Evolutionary conservation across 2,888 invertebrate genomes (phyloP).

Genomic region (Dromius quadrimaculatus): DNA sequence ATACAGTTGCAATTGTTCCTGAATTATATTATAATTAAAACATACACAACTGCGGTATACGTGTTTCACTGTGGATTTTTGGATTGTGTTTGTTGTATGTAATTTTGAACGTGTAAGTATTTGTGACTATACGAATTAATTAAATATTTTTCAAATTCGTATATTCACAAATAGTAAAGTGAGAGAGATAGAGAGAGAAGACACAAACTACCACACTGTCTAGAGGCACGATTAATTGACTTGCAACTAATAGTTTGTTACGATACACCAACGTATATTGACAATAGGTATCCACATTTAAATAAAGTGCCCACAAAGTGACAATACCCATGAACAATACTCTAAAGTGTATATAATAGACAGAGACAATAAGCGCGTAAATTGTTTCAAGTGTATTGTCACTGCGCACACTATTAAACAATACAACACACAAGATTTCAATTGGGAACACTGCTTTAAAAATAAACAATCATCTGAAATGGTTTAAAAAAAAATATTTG

Average conservation of each 20-base stretch:
- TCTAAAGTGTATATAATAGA: slow-evolving; percentile 2
- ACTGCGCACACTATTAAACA: background rate
- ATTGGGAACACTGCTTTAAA: slow-evolving; percentile 42
- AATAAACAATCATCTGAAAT: slow-evolving; percentile 41
- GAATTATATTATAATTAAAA: slow-evolving; percentile 46
- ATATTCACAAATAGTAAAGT: slow-evolving; percentile 44
- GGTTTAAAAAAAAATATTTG: slow-evolving; percentile 52
- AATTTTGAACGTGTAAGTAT: slow-evolving; percentile 68
- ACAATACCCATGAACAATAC: background rate
- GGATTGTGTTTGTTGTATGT: slow-evolving; percentile 62
- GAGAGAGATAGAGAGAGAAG: slow-evolving; percentile 61
- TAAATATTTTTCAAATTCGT: slow-evolving; percentile 13
- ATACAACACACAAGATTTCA: slow-evolving; percentile 19
- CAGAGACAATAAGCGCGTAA: background rate
- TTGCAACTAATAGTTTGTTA: slow-evolving; percentile 69
- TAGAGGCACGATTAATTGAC: slow-evolving; percentile 75
- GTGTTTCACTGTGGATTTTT: slow-evolving; percentile 52
- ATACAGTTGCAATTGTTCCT: slow-evolving; percentile 47
- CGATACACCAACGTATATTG: slow-evolving; percentile 52
- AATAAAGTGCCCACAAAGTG: background rate
- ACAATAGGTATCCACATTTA: slow-evolving; percentile 47
- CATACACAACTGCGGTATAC: slow-evolving; percentile 23
- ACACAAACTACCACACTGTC: slow-evolving; percentile 64
- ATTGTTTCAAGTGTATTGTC: background rate
- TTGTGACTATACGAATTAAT: slow-evolving; percentile 42